phyloP scores from a whole-genome alignment of 1,140 invertebrate genomes.

The Scylla paramamosain region DNA sequence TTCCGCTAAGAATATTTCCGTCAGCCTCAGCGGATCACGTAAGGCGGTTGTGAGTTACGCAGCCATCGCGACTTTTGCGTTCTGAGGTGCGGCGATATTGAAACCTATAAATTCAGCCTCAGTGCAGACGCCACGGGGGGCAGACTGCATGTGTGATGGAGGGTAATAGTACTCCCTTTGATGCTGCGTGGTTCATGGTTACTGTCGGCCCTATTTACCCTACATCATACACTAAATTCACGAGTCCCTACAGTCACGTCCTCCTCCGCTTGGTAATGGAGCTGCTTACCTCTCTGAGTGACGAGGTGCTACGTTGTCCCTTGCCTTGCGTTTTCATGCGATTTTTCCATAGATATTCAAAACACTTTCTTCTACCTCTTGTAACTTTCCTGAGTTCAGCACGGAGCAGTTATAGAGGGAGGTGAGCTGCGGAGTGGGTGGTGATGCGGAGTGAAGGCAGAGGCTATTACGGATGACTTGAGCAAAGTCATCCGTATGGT shows the following conservation, averaged over 20 bases:
- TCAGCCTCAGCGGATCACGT: neutral
- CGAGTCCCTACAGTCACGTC: neutral
- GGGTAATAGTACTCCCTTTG: neutral
- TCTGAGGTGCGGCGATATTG: neutral
- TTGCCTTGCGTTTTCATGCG: too few species aligned
- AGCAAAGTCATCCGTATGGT: too few species aligned
- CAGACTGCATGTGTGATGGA: neutral
- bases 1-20: neutral
- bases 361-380: too few species aligned
- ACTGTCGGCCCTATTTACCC: neutral
- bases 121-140: neutral
- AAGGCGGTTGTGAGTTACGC: slow-evolving; percentile 2
- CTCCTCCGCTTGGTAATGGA: too few species aligned
- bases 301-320: too few species aligned
- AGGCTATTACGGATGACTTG: too few species aligned
- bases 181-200: neutral
- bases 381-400: too few species aligned
- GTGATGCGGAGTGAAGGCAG: too few species aligned
- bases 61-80: neutral
- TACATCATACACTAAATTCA: neutral
- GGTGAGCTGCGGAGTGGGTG: too few species aligned
- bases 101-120: neutral
- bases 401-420: too few species aligned
- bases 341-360: too few species aligned
- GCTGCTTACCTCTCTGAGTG: too few species aligned